These are phyloP conservation scores for Melitaea athalia DNA, from an alignment of 2,888 invertebrate genomes.

Conservation along the genomic window DNA sequence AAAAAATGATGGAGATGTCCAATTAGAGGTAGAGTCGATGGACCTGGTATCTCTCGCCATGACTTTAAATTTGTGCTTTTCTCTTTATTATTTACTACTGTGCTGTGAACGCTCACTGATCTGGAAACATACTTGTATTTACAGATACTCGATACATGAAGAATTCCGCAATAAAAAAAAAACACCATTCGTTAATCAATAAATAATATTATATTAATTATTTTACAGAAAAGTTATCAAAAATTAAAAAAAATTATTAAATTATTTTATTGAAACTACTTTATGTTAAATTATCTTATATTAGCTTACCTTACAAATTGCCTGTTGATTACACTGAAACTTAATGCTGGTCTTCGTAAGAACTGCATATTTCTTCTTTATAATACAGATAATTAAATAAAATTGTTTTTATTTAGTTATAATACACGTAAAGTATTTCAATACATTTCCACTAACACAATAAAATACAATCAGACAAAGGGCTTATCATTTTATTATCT, in stretches of 20 bases:
- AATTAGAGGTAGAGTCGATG: conserved; percentile 63
- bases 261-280: too few species aligned
- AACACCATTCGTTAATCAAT: too few species aligned
- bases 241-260: too few species aligned
- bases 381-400: not conserved
- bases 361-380: not conserved
- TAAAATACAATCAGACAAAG: not conserved
- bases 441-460: not conserved
- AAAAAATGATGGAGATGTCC: conserved; percentile 58
- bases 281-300: too few species aligned
- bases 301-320: conserved; percentile 1
- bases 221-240: too few species aligned
- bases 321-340: not conserved
- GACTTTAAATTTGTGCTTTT: conserved; percentile 43
- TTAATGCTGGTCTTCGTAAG: not conserved
- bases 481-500: conserved; percentile 2
- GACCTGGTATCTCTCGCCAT: conserved; percentile 75
- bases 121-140: not conserved
- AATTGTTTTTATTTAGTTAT: not conserved
- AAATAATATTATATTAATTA: too few species aligned
- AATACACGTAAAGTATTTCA: not conserved
- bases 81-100: not conserved
- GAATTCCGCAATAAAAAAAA: too few species aligned
- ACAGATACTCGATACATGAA: not conserved
- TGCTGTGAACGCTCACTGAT: not conserved